phyloP scores from a whole-genome alignment of 2,113 vertebrate genomes.

The Calyptomena viridis region DNA sequence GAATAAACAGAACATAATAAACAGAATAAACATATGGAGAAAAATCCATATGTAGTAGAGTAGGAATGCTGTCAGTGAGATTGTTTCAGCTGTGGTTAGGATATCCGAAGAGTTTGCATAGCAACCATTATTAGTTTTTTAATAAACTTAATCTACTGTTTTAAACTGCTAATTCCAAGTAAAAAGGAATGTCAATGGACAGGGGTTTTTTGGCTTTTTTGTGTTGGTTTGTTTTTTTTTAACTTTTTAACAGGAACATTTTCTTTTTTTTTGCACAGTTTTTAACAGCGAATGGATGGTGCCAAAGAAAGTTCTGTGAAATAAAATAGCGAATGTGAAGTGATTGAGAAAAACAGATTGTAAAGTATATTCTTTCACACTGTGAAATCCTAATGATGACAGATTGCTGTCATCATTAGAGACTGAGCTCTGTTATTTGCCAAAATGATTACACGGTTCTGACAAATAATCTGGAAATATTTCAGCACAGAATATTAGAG shows the following conservation, averaged over 20 bases:
- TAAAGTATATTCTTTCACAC: conserved; percentile 23
- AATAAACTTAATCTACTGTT: not conserved
- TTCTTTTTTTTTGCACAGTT: not conserved
- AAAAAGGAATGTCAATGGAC: not conserved
- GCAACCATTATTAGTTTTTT: not conserved
- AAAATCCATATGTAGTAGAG: not conserved
- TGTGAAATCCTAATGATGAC: conserved; percentile 41
- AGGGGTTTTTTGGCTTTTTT: not conserved
- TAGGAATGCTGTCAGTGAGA: not conserved
- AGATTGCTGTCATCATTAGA: conserved; percentile 59
- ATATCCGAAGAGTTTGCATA: not conserved
- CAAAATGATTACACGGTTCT: conserved; percentile 41
- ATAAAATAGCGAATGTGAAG: not conserved
- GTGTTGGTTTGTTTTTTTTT: not conserved
- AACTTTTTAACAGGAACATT: not conserved
- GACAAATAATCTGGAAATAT: conserved; percentile 29
- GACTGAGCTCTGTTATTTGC: conserved; percentile 34
- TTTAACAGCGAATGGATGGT: not conserved
- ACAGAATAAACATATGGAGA: no score
- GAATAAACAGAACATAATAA: not conserved
- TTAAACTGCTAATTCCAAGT: not conserved
- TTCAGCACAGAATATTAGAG: conserved; percentile 21
- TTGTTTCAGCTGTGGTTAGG: not conserved
- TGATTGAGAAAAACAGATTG: conserved; percentile 7
- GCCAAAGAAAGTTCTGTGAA: not conserved